phyloP scores from a whole-genome alignment of 2,113 vertebrate genomes.

The Eira barbara region DNA sequence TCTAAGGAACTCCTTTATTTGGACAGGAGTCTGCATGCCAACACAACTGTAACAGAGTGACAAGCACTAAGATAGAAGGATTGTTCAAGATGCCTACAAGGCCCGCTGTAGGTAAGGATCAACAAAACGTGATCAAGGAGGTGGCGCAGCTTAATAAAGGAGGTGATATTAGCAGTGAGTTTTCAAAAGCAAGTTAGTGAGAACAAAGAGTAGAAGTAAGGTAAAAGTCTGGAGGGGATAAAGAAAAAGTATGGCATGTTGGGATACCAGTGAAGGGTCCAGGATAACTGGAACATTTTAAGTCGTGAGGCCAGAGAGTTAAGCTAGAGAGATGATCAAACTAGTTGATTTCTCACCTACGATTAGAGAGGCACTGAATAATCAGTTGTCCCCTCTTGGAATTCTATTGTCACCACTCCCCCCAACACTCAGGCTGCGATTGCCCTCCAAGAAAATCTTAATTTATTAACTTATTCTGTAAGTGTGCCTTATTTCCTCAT shows the following conservation, averaged over 20 bases:
- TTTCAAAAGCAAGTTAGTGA: slow-evolving; percentile 2
- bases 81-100: neutral
- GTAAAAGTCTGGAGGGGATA: neutral
- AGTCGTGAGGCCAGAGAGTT: neutral
- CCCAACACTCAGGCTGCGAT: neutral
- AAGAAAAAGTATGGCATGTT: neutral
- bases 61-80: neutral
- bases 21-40: neutral
- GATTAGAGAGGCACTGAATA: neutral
- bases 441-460: neutral
- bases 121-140: neutral
- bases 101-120: neutral
- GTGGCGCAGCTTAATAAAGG: neutral
- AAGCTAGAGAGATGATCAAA: neutral
- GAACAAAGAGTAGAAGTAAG: neutral
- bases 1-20: neutral
- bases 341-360: neutral
- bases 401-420: neutral
- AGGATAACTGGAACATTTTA: neutral
- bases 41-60: neutral
- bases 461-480: neutral
- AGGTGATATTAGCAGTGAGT: neutral
- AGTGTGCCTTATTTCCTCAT: neutral
- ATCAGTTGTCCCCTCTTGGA: neutral
- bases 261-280: neutral